Conservation (phyloP, 2,113 vertebrate genomes). For the Naja naja region DNA sequence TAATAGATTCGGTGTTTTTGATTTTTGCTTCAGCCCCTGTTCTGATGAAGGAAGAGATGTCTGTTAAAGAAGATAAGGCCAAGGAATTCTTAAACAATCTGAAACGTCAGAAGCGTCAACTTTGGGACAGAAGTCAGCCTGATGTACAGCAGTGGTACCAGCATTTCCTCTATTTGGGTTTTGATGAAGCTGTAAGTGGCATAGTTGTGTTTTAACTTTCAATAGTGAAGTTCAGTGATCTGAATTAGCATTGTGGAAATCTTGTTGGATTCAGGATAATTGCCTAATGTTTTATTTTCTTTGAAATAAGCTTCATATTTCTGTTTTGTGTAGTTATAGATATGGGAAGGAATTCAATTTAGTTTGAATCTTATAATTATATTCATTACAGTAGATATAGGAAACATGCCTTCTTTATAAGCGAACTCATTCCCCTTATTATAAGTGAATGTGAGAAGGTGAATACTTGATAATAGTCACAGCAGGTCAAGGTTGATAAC, state of each 20-base stretch:
- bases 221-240: not conserved
- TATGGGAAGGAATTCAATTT: not conserved
- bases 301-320: not conserved
- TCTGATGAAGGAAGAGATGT: conserved; percentile 61
- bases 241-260: not conserved
- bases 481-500: not conserved
- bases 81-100: conserved; percentile 82
- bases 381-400: not conserved
- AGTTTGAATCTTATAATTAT: not conserved
- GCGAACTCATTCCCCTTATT: not conserved
- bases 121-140: conserved; percentile 87
- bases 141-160: conserved; percentile 96
- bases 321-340: not conserved
- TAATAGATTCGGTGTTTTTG: not conserved
- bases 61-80: conserved; percentile 72
- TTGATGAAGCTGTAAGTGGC: conserved; percentile 83
- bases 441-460: not conserved
- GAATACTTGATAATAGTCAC: not conserved
- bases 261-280: not conserved
- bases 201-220: not conserved
- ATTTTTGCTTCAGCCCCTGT: conserved; percentile 60
- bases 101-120: conserved; percentile 80
- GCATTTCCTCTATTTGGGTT: conserved; percentile 92
- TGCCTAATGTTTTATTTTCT: not conserved
- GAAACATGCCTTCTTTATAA: not conserved